Percentiles rank a stretch among this genome's conserved stretches.
These are phyloP conservation scores for Gallinago paraguaiae DNA, from an alignment of 2,113 vertebrate genomes.

Conservation along the genomic window DNA sequence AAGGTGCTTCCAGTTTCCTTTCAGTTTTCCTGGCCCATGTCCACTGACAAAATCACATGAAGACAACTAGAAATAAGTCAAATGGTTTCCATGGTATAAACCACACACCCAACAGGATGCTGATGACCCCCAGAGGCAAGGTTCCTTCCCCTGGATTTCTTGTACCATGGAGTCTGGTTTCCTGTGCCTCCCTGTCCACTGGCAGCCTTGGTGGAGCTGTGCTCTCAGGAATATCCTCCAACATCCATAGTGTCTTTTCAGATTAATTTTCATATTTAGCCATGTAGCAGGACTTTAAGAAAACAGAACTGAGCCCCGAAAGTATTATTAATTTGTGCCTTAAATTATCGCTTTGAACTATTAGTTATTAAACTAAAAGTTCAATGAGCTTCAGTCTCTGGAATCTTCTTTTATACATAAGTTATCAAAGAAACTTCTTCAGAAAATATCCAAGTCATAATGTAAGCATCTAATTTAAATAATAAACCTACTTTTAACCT, in stretches of 20 bases:
- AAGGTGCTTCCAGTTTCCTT: background rate
- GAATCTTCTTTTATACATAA: background rate
- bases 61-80: background rate
- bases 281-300: background rate
- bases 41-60: background rate
- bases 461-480: background rate
- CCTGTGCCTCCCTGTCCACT: background rate
- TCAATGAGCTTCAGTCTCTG: background rate
- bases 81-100: background rate
- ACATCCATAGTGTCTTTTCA: background rate
- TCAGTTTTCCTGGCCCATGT: background rate
- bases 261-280: background rate
- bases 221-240: background rate
- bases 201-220: background rate
- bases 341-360: background rate
- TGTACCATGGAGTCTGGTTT: background rate
- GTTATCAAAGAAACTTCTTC: background rate
- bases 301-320: background rate
- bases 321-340: background rate
- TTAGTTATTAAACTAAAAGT: background rate
- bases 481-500: background rate
- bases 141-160: background rate
- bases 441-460: background rate
- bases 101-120: background rate
- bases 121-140: background rate